Percentiles rank a stretch among this genome's conserved stretches.
Evolutionary conservation across 2,113 vertebrate genomes (phyloP).

Genomic region (Pterocles orientalis): DNA sequence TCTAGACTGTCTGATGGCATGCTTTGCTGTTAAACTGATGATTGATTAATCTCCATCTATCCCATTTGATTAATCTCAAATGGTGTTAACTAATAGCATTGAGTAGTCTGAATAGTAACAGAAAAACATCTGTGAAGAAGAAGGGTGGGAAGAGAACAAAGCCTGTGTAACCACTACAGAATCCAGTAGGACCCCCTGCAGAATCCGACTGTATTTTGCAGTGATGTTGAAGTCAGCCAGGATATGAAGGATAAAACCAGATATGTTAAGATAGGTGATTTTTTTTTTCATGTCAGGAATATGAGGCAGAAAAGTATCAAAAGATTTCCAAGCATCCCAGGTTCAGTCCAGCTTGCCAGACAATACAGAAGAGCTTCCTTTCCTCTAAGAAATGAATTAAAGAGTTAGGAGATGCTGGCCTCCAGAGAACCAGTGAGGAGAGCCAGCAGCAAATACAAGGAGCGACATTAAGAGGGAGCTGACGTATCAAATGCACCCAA

Average conservation of each 20-base stretch:
- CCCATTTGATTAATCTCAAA: neutral
- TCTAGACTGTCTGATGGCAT: neutral
- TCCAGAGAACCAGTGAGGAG: neutral
- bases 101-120: neutral
- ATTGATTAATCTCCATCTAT: neutral
- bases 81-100: neutral
- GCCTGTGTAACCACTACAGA: neutral
- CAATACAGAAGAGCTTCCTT: neutral
- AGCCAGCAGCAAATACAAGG: neutral
- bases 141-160: neutral
- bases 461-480: neutral
- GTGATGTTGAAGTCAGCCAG: neutral
- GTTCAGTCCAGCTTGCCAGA: neutral
- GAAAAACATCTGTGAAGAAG: neutral
- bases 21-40: neutral
- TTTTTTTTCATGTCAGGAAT: neutral
- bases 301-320: neutral
- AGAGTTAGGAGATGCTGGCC: neutral
- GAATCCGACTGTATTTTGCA: neutral
- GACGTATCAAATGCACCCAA: neutral
- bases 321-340: neutral
- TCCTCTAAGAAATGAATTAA: neutral
- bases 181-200: neutral
- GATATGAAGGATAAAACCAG: neutral
- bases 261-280: neutral